Percentiles rank a stretch among this genome's conserved stretches.
phyloP scores from a whole-genome alignment of 2,888 invertebrate species.

The Tenthredo distinguenda region DNA sequence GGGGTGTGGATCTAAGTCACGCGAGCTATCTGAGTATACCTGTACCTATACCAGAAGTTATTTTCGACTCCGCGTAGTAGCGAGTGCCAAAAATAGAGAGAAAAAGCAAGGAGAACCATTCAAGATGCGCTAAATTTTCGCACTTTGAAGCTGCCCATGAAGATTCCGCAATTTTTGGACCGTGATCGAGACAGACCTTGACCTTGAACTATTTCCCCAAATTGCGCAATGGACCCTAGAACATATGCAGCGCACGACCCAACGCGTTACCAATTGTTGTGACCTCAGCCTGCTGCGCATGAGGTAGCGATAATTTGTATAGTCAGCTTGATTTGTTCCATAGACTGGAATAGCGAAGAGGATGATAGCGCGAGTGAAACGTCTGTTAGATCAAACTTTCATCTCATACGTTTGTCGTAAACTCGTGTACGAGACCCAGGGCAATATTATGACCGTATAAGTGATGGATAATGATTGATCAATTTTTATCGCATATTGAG shows the following conservation, averaged over 20 bases:
- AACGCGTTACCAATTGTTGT: slow-evolving; percentile 30
- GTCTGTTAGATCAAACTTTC: neutral
- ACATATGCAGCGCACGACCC: slow-evolving; percentile 6
- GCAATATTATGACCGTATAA: neutral
- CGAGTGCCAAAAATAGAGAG: neutral
- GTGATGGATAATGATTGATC: slow-evolving; percentile 29
- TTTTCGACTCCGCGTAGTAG: neutral
- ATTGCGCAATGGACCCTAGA: slow-evolving; percentile 18
- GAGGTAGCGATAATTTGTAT: neutral
- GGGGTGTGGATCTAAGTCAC: neutral
- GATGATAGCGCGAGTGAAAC: neutral
- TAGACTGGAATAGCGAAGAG: neutral
- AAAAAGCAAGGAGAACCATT: neutral
- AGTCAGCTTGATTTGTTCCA: slow-evolving; percentile 14
- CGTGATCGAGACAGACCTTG: neutral
- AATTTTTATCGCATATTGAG: slow-evolving; percentile 14
- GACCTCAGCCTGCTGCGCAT: slow-evolving; percentile 32
- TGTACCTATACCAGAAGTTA: neutral
- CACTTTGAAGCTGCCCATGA: neutral
- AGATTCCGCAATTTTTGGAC: neutral
- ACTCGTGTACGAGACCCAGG: neutral
- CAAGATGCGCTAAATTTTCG: neutral
- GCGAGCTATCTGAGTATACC: neutral
- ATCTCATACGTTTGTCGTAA: neutral
- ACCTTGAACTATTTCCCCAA: slow-evolving; percentile 28